Percentiles rank a stretch among this genome's conserved stretches.
Conservation (phyloP, 2,797 vertebrate genomes). For the Astyanax mexicanus region DNA sequence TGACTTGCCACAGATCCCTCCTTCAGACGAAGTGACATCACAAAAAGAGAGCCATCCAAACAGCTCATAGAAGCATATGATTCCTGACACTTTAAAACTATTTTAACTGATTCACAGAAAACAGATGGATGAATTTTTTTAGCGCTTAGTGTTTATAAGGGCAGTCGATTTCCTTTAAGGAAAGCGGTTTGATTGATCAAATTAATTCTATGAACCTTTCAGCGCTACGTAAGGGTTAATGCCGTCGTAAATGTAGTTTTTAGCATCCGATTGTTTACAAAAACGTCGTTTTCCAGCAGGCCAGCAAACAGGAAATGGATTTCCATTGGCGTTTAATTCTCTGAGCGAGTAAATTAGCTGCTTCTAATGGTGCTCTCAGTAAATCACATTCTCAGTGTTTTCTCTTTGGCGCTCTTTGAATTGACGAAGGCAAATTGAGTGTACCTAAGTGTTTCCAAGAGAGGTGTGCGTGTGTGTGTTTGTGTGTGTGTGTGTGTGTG, state of each 20-base stretch:
- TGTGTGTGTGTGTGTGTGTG: conserved; percentile 12
- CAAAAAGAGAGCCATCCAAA: too few relatives aligned
- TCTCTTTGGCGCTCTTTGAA: conserved; percentile 23
- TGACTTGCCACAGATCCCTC: too few relatives aligned
- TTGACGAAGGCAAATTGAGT: conserved; percentile 38
- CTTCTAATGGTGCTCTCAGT: conserved; percentile 39
- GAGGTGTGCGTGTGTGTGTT: conserved; percentile 7
- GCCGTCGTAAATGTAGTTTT: not conserved
- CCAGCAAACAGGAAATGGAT: conserved; percentile 31
- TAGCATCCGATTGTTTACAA: not conserved
- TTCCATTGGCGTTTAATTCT: conserved; percentile 32
- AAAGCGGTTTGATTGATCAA: too few relatives aligned
- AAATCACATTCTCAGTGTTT: conserved; percentile 57
- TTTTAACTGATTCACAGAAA: too few relatives aligned
- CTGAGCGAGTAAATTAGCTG: conserved; percentile 28
- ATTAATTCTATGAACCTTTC: too few relatives aligned
- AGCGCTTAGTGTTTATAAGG: too few relatives aligned
- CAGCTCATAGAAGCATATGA: too few relatives aligned
- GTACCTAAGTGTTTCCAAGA: conserved; percentile 27
- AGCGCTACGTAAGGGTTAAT: conserved; percentile 13
- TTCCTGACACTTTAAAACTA: too few relatives aligned
- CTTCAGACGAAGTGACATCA: too few relatives aligned
- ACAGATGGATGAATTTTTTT: too few relatives aligned
- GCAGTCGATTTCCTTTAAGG: too few relatives aligned
- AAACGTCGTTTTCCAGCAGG: conserved; percentile 14